Percentiles rank a stretch among this genome's conserved stretches.
Evolutionary conservation across 2,888 invertebrate species (phyloP).

Genomic region (Metallyticus violacea): DNA sequence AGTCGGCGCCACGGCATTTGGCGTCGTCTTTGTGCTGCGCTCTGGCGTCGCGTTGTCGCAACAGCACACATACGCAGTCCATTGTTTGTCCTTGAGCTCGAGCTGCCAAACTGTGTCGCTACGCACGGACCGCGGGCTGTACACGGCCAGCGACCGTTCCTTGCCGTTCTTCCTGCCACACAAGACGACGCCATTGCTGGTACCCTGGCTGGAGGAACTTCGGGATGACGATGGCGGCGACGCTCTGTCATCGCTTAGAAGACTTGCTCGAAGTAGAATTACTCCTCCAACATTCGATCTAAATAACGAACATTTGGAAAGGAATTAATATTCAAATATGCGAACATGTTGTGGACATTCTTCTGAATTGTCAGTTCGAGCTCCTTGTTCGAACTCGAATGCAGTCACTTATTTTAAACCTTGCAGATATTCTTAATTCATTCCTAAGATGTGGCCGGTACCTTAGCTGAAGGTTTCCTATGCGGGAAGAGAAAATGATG

Average conservation of each 20-base stretch:
- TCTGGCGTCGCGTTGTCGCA: constrained; percentile 24
- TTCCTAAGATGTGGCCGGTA: too few species aligned
- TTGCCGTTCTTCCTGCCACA: constrained; percentile 17
- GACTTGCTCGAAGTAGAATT: constrained; percentile 5
- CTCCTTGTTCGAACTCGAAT: too few species aligned
- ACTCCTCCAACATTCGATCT: constrained; percentile 10
- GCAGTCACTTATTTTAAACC: too few species aligned
- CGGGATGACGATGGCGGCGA: background rate
- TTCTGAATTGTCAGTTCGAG: too few species aligned
- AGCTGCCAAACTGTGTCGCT: constrained; percentile 34
- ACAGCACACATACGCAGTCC: constrained; percentile 41
- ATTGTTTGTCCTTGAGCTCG: constrained; percentile 36
- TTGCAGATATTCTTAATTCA: too few species aligned
- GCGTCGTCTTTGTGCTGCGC: background rate
- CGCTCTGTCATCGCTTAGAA: background rate
- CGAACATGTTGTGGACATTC: too few species aligned
- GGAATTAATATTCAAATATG: too few species aligned
- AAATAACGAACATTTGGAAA: background rate
- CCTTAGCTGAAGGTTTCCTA: too few species aligned
- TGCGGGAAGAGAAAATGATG: too few species aligned
- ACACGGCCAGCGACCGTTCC: constrained; percentile 20
- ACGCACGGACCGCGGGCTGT: constrained; percentile 27
- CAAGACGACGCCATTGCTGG: constrained; percentile 5
- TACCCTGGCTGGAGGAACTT: background rate
- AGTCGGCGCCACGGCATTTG: background rate